Evolutionary conservation across 2,888 invertebrate genomes (phyloP), one percentile per base, ranked within the genome.

Genomic region (Standfussiana lucernea): DNA sequence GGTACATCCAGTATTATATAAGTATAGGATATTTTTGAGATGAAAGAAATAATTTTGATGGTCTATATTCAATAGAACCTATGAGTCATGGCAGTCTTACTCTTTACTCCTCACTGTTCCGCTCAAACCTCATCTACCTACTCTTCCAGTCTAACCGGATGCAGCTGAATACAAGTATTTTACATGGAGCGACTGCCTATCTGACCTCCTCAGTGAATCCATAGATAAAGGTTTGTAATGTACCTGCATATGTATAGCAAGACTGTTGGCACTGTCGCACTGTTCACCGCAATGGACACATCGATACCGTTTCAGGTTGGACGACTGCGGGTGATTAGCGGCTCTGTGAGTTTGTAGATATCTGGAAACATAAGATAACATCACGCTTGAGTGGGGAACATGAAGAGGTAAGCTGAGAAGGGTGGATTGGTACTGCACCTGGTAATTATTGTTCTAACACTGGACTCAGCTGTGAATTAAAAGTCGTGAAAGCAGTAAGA

Each of bases 261-360:
- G 89, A 1, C 91, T 90, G 18, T 90, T 92, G 35, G 91, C 90
- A 5, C 90, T 92, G 69, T 93, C 93, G 47, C 93, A 95, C 0
- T 93, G 93, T 47, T 95, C 93, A 0, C 93, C 94, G 84, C 97
- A 97, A 24, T 96, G 93, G 3, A 95, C 92, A 75, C 97, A 97
- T 2, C 94, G 89, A 81, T 95, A 95, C 0, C 94, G 92, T 66
- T 93, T 96, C 68, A 87, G 91, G 66, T 79, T 91, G 8, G 89
- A 94, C 0, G 95, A 90, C 78, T 97, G 95, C 8, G 97, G 97
- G 77, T 97, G 97, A 2, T 96, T 94, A 0, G 94, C 92, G 65
- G 95, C 95, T 3, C 95, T 92, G 84, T 97, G 97, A 0, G 96
- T 93, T 6, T 96, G 95, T 37, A 97, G 89, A 82, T 97, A 97